Evolutionary conservation across 2,888 invertebrate genomes (phyloP).

Genomic region (Microplitis manilae): DNA sequence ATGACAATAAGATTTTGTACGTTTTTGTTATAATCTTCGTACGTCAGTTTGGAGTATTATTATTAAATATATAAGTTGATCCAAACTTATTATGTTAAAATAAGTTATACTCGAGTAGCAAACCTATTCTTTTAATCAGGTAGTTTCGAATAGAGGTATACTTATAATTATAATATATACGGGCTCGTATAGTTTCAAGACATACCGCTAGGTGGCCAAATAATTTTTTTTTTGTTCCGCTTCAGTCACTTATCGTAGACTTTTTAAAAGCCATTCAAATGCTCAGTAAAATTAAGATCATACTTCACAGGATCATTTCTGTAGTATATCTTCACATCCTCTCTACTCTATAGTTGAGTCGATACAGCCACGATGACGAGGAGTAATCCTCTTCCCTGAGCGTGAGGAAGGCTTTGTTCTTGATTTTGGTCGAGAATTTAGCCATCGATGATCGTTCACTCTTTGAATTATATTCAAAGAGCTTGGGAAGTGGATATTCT

Average conservation of each 20-base stretch:
- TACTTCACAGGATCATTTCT: slow-evolving; percentile 81
- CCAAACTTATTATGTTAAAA: too few species aligned
- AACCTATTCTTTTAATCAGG: too few species aligned
- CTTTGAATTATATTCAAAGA: slow-evolving; percentile 52
- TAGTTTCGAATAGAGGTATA: too few species aligned
- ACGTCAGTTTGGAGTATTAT: too few species aligned
- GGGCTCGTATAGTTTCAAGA: too few species aligned
- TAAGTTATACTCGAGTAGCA: too few species aligned
- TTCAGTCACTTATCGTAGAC: neutral
- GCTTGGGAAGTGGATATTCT: slow-evolving; percentile 62
- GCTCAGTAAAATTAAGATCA: slow-evolving; percentile 57
- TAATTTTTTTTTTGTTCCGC: slow-evolving; percentile 37
- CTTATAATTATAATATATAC: too few species aligned
- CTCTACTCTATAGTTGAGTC: slow-evolving; percentile 73
- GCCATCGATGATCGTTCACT: slow-evolving; percentile 69
- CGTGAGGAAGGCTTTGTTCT: slow-evolving; percentile 59
- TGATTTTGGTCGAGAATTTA: slow-evolving; percentile 47
- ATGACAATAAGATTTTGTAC: too few species aligned
- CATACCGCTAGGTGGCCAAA: slow-evolving; percentile 48
- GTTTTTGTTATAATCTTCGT: too few species aligned
- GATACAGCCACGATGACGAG: slow-evolving; percentile 76
- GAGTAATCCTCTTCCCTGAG: slow-evolving; percentile 72
- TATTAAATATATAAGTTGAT: too few species aligned
- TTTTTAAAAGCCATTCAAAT: neutral
- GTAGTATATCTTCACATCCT: slow-evolving; percentile 77